Conservation (phyloP, 30 jellyfish, hydroid and myxozoan species). For the Aurelia coerulea region DNA sequence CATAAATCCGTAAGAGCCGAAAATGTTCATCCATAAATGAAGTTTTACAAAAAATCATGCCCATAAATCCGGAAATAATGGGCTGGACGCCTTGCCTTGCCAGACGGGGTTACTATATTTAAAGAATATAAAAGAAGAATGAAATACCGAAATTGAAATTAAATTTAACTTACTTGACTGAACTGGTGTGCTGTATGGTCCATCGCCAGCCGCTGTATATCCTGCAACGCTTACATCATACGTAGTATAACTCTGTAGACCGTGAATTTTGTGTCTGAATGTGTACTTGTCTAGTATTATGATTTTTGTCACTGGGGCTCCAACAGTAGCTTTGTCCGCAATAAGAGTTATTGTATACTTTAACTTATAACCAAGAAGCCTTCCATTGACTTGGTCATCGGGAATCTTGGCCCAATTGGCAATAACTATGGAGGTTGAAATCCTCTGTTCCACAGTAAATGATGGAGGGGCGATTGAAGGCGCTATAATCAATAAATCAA, state of each 20-base stretch:
- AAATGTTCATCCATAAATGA: too few relatives aligned
- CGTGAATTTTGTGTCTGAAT: slow-evolving; percentile 16
- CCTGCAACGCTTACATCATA: slow-evolving; percentile 56
- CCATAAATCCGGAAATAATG: too few relatives aligned
- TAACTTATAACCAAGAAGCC: slow-evolving; percentile 61
- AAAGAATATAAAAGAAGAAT: too few relatives aligned
- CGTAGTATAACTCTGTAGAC: slow-evolving; percentile 53
- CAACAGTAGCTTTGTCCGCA: slow-evolving; percentile 17
- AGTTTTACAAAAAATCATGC: too few relatives aligned
- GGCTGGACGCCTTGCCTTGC: too few relatives aligned
- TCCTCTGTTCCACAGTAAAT: slow-evolving; percentile 11
- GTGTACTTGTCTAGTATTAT: slow-evolving; percentile 52
- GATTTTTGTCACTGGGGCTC: slow-evolving; percentile 19
- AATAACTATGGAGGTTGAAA: slow-evolving; percentile 10
- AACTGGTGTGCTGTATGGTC: slow-evolving; percentile 51
- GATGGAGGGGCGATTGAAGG: slow-evolving; percentile 56
- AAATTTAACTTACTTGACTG: slow-evolving; percentile 49
- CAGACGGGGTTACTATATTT: too few relatives aligned
- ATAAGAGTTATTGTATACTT: slow-evolving; percentile 25
- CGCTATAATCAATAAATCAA: neutral
- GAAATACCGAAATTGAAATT: too few relatives aligned
- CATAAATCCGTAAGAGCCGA: too few relatives aligned
- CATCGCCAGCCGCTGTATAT: slow-evolving; percentile 61
- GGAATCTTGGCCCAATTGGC: slow-evolving; percentile 57
- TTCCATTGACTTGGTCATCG: slow-evolving; percentile 52